Percentiles rank a stretch among this genome's conserved stretches.
Evolutionary conservation across 1,140 invertebrate species (phyloP).

Genomic region (Trichomalopsis sarcophagae): DNA sequence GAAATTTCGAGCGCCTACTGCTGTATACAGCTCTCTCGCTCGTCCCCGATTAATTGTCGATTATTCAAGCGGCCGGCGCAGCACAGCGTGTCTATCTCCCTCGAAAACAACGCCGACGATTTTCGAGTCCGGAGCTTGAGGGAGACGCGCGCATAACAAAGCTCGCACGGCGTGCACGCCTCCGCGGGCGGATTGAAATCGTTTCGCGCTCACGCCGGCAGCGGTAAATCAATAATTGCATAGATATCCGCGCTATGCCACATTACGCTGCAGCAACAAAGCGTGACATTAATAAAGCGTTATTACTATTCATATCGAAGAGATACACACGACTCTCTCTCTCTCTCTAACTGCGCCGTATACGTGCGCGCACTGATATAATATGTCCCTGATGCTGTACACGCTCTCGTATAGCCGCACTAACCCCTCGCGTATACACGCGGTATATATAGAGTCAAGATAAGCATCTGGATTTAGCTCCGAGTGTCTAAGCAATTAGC

Average conservation of each 20-base stretch:
- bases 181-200: constrained; percentile 22
- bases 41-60: constrained; percentile 42
- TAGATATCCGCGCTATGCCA: background rate
- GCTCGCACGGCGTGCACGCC: background rate
- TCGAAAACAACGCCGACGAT: constrained; percentile 32
- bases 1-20: background rate
- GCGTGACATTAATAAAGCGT: constrained; percentile 41
- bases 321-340: background rate
- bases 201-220: background rate
- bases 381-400: background rate
- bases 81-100: background rate
- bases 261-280: constrained; percentile 37
- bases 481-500: constrained; percentile 36
- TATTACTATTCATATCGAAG: constrained; percentile 28
- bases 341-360: background rate
- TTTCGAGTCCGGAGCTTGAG: background rate
- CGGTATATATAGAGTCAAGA: background rate
- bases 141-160: background rate
- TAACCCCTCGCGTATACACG: background rate
- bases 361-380: background rate
- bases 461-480: constrained; percentile 1
- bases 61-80: constrained; percentile 35
- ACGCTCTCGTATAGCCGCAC: too few relatives aligned
- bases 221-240: constrained; percentile 30
- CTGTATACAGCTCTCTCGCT: background rate